These are phyloP conservation scores for Xestia xanthographa DNA, from an alignment of 2,888 invertebrate genomes.

Conservation along the genomic window DNA sequence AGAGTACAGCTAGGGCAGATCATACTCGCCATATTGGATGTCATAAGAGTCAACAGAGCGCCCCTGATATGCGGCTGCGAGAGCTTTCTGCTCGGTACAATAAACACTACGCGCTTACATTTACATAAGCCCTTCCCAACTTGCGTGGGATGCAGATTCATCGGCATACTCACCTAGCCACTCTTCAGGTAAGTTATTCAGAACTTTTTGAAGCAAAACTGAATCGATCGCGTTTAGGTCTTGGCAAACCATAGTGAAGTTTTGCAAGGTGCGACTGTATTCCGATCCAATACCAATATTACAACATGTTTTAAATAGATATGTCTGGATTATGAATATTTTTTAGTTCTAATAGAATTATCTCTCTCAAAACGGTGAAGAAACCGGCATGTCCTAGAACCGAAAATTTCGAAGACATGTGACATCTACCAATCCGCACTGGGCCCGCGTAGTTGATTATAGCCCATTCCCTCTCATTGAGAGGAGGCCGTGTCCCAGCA, in stretches of 20 bases:
- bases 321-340: background rate
- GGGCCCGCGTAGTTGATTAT: no score
- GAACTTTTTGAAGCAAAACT: slow-evolving; percentile 12
- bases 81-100: slow-evolving; percentile 31
- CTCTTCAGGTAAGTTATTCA: background rate
- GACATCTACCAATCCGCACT: no score
- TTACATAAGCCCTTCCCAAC: slow-evolving; percentile 37
- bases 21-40: slow-evolving; percentile 32
- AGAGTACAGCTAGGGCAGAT: slow-evolving; percentile 11
- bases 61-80: slow-evolving; percentile 28
- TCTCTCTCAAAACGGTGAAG: no score
- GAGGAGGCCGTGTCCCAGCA: no score
- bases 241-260: background rate
- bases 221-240: background rate
- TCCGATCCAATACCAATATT: background rate
- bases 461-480: no score
- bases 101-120: slow-evolving; percentile 42
- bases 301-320: background rate
- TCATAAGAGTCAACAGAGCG: slow-evolving; percentile 40
- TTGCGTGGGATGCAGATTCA: slow-evolving; percentile 26
- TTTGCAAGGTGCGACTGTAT: background rate
- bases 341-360: background rate
- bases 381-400: no score
- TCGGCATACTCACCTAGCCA: slow-evolving; percentile 1
- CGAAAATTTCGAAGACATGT: no score